phyloP scores from a whole-genome alignment of 2,797 vertebrate genomes.

The Gymnothorax reevesii region DNA sequence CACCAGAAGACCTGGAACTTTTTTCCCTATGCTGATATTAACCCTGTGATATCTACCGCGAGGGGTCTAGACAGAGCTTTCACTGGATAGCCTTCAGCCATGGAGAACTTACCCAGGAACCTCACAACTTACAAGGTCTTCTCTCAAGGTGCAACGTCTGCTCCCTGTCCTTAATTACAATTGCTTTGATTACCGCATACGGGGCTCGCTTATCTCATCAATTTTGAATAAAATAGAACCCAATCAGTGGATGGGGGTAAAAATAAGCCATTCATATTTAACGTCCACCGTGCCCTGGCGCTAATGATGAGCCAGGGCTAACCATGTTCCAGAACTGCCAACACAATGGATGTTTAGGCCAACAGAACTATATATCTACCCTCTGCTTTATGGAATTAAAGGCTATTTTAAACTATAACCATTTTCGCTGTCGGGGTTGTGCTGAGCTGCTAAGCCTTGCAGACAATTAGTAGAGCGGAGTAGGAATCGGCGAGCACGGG shows the following conservation, averaged over 20 bases:
- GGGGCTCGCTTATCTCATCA: constrained; percentile 62
- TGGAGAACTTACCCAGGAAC: neutral
- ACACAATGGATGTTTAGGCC: constrained; percentile 67
- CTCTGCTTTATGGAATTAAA: constrained; percentile 47
- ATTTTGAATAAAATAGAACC: constrained; percentile 72
- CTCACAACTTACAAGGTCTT: neutral
- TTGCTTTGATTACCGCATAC: constrained; percentile 55
- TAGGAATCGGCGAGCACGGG: neutral
- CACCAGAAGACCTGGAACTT: constrained; percentile 12
- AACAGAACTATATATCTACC: constrained; percentile 39
- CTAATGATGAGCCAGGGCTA: constrained; percentile 66
- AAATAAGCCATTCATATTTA: constrained; percentile 76
- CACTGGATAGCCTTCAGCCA: neutral
- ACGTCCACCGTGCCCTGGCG: constrained; percentile 51
- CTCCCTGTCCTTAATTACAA: neutral
- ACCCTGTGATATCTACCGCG: constrained; percentile 19
- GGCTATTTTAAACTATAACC: constrained; percentile 66
- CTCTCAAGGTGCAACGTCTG: constrained; percentile 5
- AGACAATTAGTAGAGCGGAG: neutral
- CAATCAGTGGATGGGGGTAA: constrained; percentile 63
- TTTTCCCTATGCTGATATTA: neutral
- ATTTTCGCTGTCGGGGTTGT: constrained; percentile 18
- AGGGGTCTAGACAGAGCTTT: neutral
- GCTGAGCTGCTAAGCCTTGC: neutral
- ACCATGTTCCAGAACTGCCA: constrained; percentile 73